Base-by-base conservation (phyloP, 2,888 invertebrate species). In the Protonemura montana region DNA sequence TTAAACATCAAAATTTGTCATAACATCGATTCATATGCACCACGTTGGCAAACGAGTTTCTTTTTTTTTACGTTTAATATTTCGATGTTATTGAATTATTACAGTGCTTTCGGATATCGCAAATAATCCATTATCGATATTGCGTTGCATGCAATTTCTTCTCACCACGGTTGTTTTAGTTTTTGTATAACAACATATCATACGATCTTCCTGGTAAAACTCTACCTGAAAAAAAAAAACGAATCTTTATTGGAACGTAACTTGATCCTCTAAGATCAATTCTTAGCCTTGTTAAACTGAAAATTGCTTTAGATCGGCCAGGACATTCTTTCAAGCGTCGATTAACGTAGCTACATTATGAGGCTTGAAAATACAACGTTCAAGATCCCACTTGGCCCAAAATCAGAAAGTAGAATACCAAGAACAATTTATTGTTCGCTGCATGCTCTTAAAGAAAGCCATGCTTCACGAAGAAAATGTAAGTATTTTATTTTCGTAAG, bases 261-360 rank as follows among this genome's bases (percentile, higher is more conserved):
- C n/a, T n/a, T n/a, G n/a, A n/a, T n/a, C n/a, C n/a, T n/a, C n/a
- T n/a, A n/a, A n/a, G n/a, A n/a, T n/a, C n/a, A n/a, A n/a, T n/a
- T n/a, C n/a, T n/a, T n/a, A n/a, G n/a, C 59, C 21, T 59, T n/a
- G n/a, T 10, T 59, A 59, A 59, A 59, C 21, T 59, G 21, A 21
- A 59, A 6, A 35, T 59, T 59, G 21, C 1, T 21, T 13, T 13
- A 21, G 59, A 3, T 59, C 59, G 13, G 59, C 1, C 7, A 59
- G 6, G 1, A 59, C 59, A 30, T 81, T 78, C n/a, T n/a, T 81
- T 81, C 21, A 81, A 13, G 81, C 81, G 28, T 81, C 81, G 81
- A 30, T 81, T 29, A 28, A 78, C 78, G 81, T 28, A 10, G 0
- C n/a, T 28, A 7, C 16, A 13, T 81, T 6, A 5, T n/a, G 10